Base-by-base conservation (phyloP, 2,113 vertebrate species). In the Emydura subglobosa region DNA sequence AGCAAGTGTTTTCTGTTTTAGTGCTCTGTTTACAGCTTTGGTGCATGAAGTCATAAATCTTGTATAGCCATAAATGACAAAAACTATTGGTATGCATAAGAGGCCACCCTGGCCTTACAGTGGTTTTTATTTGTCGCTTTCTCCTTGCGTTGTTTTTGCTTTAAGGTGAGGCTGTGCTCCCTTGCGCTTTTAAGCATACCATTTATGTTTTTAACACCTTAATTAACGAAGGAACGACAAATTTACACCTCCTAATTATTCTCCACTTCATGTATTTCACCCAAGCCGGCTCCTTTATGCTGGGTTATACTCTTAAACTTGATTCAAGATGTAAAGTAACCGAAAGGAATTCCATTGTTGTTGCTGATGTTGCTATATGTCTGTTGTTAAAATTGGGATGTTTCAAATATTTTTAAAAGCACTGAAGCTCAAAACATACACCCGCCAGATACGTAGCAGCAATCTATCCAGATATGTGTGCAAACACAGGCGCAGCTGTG, bases 1-100 rank as follows among this genome's bases (percentile, higher is more conserved):
- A 98, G 98, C 98, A 97, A 98, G 98, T 98, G 98, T 98, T 98
- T 98, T 98, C 98, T 98, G 98, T 98, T 98, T 98, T 98, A 97
- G 98, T 98, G 97, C 98, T 98, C 98, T 99, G 98, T 99, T 99
- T 99, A 98, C 98, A 98, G 98, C 99, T 98, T 98, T 97, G 97
- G 98, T 98, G 98, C 98, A 97, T 97, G 96, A 98, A 98, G 98
- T 98, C 98, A 99, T 99, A 99, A 99, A 99, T 99, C 99, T 99
- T 99, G 96, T 97, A 98, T 98, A 98, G 98, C 99, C 98, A 98
- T 99, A 98, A 98, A 99, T 98, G 98, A 98, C 98, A 99, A 98
- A 98, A 98, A 98, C 97, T 98, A 98, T 99, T 99, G 98, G 98
- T 99, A 98, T 98, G 99, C 99, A 98, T 98, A 99, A 98, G 98